phyloP scores from a whole-genome alignment of 2,113 vertebrate genomes.

The Oceanites oceanicus region DNA sequence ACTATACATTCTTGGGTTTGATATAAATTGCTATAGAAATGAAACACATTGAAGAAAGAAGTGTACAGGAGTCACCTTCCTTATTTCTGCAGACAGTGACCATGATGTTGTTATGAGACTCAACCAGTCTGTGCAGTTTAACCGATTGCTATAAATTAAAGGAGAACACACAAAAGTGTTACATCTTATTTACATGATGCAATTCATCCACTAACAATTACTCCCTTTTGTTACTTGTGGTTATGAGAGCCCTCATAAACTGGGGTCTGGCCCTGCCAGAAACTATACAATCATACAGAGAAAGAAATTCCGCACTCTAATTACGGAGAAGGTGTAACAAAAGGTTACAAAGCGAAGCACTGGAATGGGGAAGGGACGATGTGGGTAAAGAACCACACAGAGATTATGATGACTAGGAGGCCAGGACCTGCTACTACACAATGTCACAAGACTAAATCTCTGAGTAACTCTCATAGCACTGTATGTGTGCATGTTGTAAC shows the following conservation, averaged over 20 bases:
- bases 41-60: not conserved
- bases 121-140: conserved; percentile 80
- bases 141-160: conserved; percentile 78
- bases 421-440: not conserved
- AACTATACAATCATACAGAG: not conserved
- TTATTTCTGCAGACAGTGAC: conserved; percentile 75
- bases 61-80: conserved; percentile 67
- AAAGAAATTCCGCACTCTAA: not conserved
- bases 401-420: not conserved
- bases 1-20: not conserved
- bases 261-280: not conserved
- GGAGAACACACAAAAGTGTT: conserved; percentile 30
- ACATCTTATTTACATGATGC: not conserved
- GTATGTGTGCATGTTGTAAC: not conserved
- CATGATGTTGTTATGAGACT: conserved; percentile 75
- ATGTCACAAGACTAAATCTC: not conserved
- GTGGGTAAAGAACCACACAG: not conserved
- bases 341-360: not conserved
- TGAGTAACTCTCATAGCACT: not conserved
- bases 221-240: not conserved
- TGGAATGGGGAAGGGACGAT: conserved; percentile 44
- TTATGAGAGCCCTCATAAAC: not conserved
- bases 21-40: not conserved
- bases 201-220: not conserved
- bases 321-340: not conserved